These are phyloP conservation scores for Setophaga coronata DNA, from an alignment of 2,113 vertebrate genomes.

Conservation along the genomic window DNA sequence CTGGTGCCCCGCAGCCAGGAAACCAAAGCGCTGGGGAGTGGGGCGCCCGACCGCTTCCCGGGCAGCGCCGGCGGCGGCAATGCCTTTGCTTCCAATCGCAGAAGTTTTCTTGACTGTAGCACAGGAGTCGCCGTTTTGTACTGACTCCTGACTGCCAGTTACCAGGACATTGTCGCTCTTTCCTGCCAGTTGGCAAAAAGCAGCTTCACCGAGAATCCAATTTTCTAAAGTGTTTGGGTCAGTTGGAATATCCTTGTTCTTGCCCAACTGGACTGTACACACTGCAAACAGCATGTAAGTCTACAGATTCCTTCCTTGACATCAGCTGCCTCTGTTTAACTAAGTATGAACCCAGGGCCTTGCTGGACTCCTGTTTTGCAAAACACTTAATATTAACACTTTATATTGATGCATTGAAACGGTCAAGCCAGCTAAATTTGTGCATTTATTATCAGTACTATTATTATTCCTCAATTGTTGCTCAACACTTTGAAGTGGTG, in stretches of 20 bases:
- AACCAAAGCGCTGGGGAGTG: not conserved
- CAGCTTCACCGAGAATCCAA: not conserved
- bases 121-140: not conserved
- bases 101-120: not conserved
- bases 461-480: not conserved
- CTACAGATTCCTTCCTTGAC: rapidly evolving
- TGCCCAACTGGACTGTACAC: not conserved
- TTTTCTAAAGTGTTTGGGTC: not conserved
- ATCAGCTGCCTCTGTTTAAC: not conserved
- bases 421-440: not conserved
- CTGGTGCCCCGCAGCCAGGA: not conserved
- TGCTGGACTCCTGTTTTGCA: not conserved
- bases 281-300: rapidly evolving
- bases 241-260: not conserved
- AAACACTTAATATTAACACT: not conserved
- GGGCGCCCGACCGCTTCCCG: not conserved
- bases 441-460: not conserved
- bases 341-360: not conserved
- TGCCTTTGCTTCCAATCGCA: not conserved
- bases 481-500: rapidly evolving
- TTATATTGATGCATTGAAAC: not conserved
- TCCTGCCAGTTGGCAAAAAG: not conserved
- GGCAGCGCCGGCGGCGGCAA: not conserved
- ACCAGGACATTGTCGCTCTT: not conserved
- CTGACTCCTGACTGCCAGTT: not conserved